phyloP scores from a whole-genome alignment of 2,113 vertebrate species.

The Zosterops borbonicus region DNA sequence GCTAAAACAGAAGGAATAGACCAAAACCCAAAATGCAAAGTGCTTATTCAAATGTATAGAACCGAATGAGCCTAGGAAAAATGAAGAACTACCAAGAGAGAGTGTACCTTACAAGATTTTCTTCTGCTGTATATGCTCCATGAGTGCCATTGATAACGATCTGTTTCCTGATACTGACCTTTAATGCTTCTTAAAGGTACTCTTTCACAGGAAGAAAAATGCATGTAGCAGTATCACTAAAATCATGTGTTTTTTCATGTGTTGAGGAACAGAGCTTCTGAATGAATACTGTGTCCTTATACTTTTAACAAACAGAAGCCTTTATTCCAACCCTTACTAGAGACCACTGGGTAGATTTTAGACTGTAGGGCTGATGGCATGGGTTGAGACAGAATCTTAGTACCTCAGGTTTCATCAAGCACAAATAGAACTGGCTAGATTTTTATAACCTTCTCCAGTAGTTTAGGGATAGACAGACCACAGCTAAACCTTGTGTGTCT shows the following conservation, averaged over 20 bases:
- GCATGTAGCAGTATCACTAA: neutral
- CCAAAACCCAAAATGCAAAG: neutral
- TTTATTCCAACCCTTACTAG: neutral
- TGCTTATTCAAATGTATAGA: neutral
- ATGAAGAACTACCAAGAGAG: neutral
- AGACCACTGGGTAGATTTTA: neutral
- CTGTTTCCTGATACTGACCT: constrained; percentile 21
- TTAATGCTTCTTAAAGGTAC: neutral
- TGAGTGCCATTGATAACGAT: neutral
- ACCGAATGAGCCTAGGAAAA: neutral
- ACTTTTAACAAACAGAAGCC: neutral
- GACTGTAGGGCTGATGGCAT: neutral
- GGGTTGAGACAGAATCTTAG: neutral
- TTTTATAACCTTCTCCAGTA: neutral
- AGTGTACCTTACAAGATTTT: neutral
- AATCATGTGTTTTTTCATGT: constrained; percentile 37
- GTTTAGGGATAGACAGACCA: neutral
- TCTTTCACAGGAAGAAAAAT: neutral
- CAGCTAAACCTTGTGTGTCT: neutral
- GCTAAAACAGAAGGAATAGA: neutral
- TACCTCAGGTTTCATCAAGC: neutral
- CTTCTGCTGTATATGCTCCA: neutral
- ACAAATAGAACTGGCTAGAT: neutral
- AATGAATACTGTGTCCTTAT: neutral
- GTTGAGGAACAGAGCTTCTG: neutral